A percentile compares a stretch with the other conserved stretches of the same genome.
Conservation (phyloP, 2,113 vertebrate species). For the Trochalopteron elliotii region DNA sequence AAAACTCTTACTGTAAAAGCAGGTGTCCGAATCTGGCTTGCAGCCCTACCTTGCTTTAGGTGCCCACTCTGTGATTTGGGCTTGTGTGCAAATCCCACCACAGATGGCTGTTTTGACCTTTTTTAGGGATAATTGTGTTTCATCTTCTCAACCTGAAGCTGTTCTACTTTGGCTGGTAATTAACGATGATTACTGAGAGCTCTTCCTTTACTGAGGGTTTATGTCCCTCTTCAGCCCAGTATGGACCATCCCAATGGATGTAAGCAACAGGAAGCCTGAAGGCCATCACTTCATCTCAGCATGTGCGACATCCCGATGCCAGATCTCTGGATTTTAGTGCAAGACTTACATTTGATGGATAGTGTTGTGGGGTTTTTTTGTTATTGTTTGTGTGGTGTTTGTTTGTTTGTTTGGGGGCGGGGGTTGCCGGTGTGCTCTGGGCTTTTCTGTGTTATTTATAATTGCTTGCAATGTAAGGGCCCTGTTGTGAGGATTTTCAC, state of each 20-base stretch:
- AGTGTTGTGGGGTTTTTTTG: not conserved
- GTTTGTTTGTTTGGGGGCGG: rapidly evolving
- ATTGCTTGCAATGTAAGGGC: not conserved
- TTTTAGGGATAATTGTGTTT: not conserved
- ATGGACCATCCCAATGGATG: rapidly evolving
- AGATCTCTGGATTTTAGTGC: not conserved
- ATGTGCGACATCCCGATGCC: rapidly evolving
- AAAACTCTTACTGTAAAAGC: not conserved
- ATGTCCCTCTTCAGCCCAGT: not conserved
- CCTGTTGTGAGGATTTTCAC: not conserved
- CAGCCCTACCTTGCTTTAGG: not conserved
- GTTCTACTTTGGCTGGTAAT: not conserved
- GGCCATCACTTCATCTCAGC: rapidly evolving
- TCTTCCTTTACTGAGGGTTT: not conserved
- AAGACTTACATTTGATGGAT: not conserved
- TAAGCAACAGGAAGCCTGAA: not conserved
- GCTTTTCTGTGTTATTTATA: not conserved
- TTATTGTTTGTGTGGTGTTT: not conserved
- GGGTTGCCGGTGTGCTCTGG: not conserved
- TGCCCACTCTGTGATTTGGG: rapidly evolving
- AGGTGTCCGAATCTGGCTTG: not conserved
- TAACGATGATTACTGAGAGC: not conserved
- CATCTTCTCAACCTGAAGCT: not conserved
- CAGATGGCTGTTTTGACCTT: not conserved
- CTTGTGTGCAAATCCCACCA: not conserved